Evolutionary conservation across 2,888 invertebrate species (phyloP).

Genomic region (Apodemia zela): DNA sequence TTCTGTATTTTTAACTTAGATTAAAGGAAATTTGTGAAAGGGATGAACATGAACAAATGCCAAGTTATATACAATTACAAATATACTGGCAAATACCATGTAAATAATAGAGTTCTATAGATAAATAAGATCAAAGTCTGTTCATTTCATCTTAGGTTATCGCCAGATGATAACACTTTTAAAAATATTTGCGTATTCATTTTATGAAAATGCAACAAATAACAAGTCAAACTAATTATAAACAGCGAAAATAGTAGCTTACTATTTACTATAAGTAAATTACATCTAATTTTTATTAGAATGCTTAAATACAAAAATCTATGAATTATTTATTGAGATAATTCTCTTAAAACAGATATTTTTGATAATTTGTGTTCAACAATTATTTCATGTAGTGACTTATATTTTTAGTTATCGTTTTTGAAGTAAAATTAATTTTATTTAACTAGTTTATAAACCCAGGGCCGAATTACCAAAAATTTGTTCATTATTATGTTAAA

Average conservation of each 20-base stretch:
- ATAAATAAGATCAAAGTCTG: conserved; percentile 8
- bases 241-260: background rate
- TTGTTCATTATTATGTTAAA: no score
- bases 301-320: no score
- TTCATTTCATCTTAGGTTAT: conserved; percentile 49
- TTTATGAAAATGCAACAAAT: background rate
- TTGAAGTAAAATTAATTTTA: no score
- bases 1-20: conserved; percentile 52
- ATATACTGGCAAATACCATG: background rate
- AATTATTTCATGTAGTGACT: no score
- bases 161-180: conserved; percentile 51
- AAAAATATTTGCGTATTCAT: conserved; percentile 6
- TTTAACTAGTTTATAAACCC: no score
- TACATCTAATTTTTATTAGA: no score
- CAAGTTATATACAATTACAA: background rate
- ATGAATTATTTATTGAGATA: no score
- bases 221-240: background rate
- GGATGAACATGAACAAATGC: background rate
- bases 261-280: no score
- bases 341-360: no score
- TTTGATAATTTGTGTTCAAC: no score
- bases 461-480: no score
- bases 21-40: conserved; percentile 34
- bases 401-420: no score
- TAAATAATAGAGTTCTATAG: background rate